Percentiles rank a stretch among this genome's conserved stretches.
Conservation (phyloP, 1,140 invertebrate species). For the Brachionus koreanus region DNA sequence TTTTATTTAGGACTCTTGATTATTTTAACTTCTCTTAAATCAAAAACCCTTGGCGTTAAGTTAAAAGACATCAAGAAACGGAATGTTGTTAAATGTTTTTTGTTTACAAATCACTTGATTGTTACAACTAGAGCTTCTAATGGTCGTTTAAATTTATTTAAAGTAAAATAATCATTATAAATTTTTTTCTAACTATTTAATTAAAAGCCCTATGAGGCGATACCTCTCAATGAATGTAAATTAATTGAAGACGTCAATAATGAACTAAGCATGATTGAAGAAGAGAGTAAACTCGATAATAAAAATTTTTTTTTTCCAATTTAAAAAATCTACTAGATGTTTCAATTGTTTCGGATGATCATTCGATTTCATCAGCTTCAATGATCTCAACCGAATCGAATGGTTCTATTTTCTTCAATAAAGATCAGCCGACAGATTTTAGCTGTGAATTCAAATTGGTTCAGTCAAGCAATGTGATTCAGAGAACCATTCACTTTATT, state of each 20-base stretch:
- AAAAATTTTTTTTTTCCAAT: neutral
- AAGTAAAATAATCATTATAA: conserved; percentile 58
- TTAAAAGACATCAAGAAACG: conserved; percentile 68
- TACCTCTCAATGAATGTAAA: conserved; percentile 12
- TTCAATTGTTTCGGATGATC: neutral
- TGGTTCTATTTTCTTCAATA: conserved; percentile 20
- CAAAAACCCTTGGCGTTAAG: conserved; percentile 61
- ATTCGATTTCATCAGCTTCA: conserved; percentile 5
- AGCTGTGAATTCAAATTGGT: conserved; percentile 33
- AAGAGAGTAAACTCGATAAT: neutral
- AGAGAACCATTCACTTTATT: conserved; percentile 70
- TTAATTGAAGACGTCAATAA: conserved; percentile 34
- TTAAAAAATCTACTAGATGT: neutral
- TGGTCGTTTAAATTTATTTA: conserved; percentile 77
- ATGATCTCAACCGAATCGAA: neutral
- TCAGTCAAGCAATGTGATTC: conserved; percentile 45
- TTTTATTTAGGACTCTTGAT: conserved; percentile 65
- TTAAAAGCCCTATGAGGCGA: conserved; percentile 20
- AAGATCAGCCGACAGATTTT: conserved; percentile 22
- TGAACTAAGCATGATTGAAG: conserved; percentile 11
- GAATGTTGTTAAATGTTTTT: conserved; percentile 72
- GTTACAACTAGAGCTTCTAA: conserved; percentile 75
- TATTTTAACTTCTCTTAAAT: conserved; percentile 67
- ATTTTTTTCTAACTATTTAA: neutral
- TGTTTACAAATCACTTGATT: conserved; percentile 82